These are phyloP conservation scores for Sylvia atricapilla DNA, from an alignment of 2,113 vertebrate species.

Conservation along the genomic window DNA sequence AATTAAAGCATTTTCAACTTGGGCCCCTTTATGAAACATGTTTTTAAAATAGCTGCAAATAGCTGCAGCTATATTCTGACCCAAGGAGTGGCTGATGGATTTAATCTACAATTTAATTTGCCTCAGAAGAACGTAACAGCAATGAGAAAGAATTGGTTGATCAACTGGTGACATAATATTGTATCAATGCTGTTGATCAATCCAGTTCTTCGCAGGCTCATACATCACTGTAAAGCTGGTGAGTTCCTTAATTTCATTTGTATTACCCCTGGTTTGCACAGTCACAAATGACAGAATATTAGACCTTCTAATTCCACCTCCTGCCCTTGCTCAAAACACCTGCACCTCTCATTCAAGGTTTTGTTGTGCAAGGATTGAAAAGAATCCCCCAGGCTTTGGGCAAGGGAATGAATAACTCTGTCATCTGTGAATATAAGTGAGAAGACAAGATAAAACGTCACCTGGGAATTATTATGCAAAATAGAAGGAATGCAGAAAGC, in stretches of 20 bases:
- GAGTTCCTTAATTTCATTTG: neutral
- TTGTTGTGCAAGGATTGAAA: neutral
- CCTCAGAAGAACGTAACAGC: neutral
- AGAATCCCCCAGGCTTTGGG: neutral
- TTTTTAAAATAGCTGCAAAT: slow-evolving; percentile 26
- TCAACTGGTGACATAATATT: neutral
- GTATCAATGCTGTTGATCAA: neutral
- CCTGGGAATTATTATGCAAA: slow-evolving; percentile 34
- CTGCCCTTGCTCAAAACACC: neutral
- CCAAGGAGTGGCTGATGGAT: neutral
- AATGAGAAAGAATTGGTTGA: neutral
- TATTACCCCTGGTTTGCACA: neutral
- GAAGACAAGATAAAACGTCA: slow-evolving; percentile 20
- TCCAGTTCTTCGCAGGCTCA: neutral
- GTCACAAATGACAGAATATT: neutral
- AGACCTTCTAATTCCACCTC: neutral
- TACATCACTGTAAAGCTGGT: neutral
- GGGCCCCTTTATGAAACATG: neutral
- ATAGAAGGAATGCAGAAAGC: neutral
- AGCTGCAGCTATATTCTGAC: neutral
- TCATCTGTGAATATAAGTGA: slow-evolving; percentile 8
- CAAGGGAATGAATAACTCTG: neutral
- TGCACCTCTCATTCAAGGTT: neutral
- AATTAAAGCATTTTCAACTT: neutral
- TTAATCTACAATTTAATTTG: neutral